A percentile compares a stretch with the other conserved stretches of the same genome.
Conservation (phyloP, 2,797 vertebrate genomes). For the Ptychadena robeensis region DNA sequence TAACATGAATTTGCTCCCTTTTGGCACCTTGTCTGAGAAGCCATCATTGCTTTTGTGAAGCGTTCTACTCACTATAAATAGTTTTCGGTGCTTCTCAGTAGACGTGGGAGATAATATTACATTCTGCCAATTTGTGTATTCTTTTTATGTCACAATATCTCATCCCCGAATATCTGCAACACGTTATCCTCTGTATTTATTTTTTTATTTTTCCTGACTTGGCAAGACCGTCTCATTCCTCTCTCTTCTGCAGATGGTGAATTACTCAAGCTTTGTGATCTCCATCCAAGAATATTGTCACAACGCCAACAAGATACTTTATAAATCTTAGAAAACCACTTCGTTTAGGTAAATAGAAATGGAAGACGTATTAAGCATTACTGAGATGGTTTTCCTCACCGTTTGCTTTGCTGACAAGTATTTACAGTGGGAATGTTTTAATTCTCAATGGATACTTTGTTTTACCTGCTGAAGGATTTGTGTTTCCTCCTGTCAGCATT, state of each 20-base stretch:
- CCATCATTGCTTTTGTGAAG: neutral
- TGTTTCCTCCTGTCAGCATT: no score
- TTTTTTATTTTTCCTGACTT: slow-evolving; percentile 32
- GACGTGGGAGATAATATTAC: neutral
- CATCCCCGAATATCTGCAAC: slow-evolving; percentile 22
- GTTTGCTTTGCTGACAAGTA: neutral
- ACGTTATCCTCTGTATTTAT: slow-evolving; percentile 11
- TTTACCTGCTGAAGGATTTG: no score
- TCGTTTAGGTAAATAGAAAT: neutral
- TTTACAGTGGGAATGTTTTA: neutral
- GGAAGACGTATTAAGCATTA: neutral
- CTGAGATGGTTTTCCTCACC: neutral
- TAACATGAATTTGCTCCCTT: neutral
- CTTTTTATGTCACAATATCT: slow-evolving; percentile 21
- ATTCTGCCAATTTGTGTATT: slow-evolving; percentile 1
- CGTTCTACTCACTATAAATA: neutral
- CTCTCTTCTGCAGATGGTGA: slow-evolving; percentile 33
- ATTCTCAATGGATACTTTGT: neutral
- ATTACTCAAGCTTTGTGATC: slow-evolving; percentile 6
- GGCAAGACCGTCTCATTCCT: slow-evolving; percentile 17
- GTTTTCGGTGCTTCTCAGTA: slow-evolving; percentile 7
- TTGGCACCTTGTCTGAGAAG: neutral
- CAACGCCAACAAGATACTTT: neutral
- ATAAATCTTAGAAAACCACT: neutral
- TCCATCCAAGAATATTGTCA: slow-evolving; percentile 12